These are phyloP conservation scores for Dynastes hyllus DNA, from an alignment of 2,888 invertebrate genomes.

Conservation along the genomic window DNA sequence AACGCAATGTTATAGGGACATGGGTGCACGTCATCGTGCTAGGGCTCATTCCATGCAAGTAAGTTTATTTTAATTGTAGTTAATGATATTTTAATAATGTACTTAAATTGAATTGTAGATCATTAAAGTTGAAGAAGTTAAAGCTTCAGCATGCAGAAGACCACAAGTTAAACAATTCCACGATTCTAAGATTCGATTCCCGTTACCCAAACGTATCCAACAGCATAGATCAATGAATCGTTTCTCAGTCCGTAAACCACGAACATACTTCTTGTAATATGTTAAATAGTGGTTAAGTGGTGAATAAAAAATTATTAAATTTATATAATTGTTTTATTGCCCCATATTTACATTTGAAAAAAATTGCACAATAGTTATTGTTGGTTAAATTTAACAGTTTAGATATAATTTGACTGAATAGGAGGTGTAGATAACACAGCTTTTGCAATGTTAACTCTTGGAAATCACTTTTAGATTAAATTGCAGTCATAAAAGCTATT, in stretches of 20 bases:
- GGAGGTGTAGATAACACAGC: too few relatives aligned
- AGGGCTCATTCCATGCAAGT: conserved; percentile 96
- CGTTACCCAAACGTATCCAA: conserved; percentile 92
- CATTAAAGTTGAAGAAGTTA: conserved; percentile 95
- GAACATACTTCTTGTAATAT: conserved; percentile 82
- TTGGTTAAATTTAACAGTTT: too few relatives aligned
- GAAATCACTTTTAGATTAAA: too few relatives aligned
- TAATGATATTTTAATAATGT: conserved; percentile 3
- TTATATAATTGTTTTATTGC: conserved; percentile 19
- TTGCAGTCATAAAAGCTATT: too few relatives aligned
- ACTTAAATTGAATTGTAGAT: conserved; percentile 77
- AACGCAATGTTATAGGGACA: conserved; percentile 98
- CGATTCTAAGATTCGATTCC: conserved; percentile 97
- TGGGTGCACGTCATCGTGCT: conserved; percentile 98
- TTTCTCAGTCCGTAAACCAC: conserved; percentile 88
- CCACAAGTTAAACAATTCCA: conserved; percentile 99
- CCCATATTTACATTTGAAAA: background rate
- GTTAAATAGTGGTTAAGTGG: conserved; percentile 48
- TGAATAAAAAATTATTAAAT: conserved; percentile 46
- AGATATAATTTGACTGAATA: too few relatives aligned
- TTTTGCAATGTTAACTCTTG: too few relatives aligned
- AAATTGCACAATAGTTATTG: too few relatives aligned
- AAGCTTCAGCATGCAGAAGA: conserved; percentile 91
- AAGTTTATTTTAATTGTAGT: conserved; percentile 45
- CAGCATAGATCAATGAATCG: conserved; percentile 88